A percentile compares a stretch with the other conserved stretches of the same genome.
phyloP scores from a whole-genome alignment of 2,888 invertebrate species.

The Oscheius sp. region DNA sequence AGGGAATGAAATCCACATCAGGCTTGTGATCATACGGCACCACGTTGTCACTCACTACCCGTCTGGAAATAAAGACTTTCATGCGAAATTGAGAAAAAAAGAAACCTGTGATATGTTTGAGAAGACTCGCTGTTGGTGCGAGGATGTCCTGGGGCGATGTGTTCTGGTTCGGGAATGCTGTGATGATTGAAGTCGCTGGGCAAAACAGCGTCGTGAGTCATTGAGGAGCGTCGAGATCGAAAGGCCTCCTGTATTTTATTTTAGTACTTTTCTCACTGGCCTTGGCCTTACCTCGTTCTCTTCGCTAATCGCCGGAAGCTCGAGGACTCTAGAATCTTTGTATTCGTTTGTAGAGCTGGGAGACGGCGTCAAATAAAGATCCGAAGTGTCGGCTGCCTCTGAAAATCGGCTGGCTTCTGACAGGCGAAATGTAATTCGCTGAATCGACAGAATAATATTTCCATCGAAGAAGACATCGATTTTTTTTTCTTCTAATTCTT shows the following conservation, averaged over 20 bases:
- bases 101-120: too few relatives aligned
- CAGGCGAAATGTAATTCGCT: too few relatives aligned
- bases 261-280: not conserved
- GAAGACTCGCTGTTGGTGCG: too few relatives aligned
- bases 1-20: not conserved
- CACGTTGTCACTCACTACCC: constrained; percentile 28
- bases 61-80: not conserved
- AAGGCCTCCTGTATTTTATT: not conserved
- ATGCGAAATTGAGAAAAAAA: not conserved
- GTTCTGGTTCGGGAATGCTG: constrained; percentile 17
- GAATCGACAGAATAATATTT: too few relatives aligned
- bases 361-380: too few relatives aligned
- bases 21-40: constrained; percentile 4
- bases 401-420: too few relatives aligned
- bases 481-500: too few relatives aligned
- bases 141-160: constrained; percentile 24
- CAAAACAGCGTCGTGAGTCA: too few relatives aligned
- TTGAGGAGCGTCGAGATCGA: constrained; percentile 4
- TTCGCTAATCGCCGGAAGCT: constrained; percentile 19
- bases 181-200: too few relatives aligned
- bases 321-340: not conserved
- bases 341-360: too few relatives aligned
- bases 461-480: too few relatives aligned
- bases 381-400: too few relatives aligned
- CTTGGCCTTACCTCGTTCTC: constrained; percentile 18